Percentiles rank a stretch among this genome's conserved stretches.
Evolutionary conservation across 2,113 vertebrate genomes (phyloP).

Genomic region (Machaerirhynchus nigripectus): DNA sequence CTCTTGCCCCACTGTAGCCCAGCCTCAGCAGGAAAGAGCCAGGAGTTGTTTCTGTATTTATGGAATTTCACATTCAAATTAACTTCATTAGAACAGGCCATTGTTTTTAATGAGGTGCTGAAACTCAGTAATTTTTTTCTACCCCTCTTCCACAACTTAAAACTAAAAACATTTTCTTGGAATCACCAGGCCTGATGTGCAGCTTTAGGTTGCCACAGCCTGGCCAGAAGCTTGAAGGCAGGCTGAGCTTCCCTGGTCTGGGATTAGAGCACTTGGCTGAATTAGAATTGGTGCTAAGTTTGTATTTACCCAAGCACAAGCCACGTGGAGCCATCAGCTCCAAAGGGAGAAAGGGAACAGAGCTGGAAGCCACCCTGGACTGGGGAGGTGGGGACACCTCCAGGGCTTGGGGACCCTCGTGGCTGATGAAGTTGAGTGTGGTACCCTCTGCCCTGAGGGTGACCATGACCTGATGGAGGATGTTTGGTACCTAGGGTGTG

Average conservation of each 20-base stretch:
- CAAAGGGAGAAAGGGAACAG: not conserved
- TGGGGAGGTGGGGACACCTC: not conserved
- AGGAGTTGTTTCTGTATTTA: not conserved
- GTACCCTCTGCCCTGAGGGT: not conserved
- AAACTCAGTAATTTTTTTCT: not conserved
- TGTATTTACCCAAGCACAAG: not conserved
- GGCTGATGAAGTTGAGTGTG: accelerated
- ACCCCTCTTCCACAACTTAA: not conserved
- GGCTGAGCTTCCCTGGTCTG: not conserved
- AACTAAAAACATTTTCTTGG: not conserved
- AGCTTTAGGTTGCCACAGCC: not conserved
- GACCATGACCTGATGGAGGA: accelerated
- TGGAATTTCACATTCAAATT: not conserved
- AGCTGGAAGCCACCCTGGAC: accelerated
- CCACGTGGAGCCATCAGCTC: not conserved
- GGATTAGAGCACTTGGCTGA: not conserved
- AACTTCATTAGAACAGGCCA: not conserved
- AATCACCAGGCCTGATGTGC: not conserved
- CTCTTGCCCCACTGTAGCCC: not conserved
- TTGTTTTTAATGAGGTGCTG: not conserved
- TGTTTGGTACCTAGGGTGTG: not conserved
- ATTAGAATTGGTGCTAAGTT: accelerated
- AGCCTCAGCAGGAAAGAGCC: not conserved
- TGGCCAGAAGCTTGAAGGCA: not conserved
- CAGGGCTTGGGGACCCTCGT: not conserved